Evolutionary conservation across 2,113 vertebrate genomes (phyloP).

Genomic region (Lichenostomus cassidix): DNA sequence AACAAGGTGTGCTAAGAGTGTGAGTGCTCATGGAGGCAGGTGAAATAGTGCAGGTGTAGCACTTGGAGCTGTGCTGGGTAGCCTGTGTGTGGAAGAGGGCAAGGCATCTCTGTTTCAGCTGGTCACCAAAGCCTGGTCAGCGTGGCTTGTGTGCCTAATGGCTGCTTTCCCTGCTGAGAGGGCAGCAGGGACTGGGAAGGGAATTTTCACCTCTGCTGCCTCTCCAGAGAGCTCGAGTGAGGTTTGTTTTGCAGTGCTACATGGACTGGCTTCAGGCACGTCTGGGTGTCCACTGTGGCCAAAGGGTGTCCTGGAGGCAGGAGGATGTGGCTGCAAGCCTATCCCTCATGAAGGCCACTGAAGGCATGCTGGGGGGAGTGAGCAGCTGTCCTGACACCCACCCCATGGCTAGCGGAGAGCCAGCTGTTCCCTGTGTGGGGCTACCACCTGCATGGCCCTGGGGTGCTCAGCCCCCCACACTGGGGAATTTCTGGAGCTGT

Average conservation of each 20-base stretch:
- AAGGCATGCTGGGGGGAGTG: not conserved
- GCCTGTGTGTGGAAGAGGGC: rapidly evolving
- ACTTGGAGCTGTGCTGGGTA: not conserved
- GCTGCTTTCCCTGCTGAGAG: not conserved
- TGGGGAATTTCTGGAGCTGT: not conserved
- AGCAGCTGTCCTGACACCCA: not conserved
- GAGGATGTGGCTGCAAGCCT: not conserved
- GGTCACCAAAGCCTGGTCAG: not conserved
- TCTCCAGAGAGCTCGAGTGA: not conserved
- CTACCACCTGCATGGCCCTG: rapidly evolving
- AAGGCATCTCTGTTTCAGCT: not conserved
- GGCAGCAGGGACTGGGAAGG: not conserved
- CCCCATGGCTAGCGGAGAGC: not conserved
- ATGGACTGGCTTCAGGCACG: not conserved
- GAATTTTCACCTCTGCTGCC: not conserved
- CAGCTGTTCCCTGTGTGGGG: not conserved
- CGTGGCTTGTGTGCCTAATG: rapidly evolving
- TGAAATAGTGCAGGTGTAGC: not conserved
- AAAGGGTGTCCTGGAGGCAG: not conserved
- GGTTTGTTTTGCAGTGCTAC: not conserved
- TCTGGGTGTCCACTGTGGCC: not conserved
- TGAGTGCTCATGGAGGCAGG: rapidly evolving
- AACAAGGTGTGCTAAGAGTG: too few relatives aligned
- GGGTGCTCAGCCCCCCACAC: rapidly evolving
- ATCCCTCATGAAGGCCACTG: not conserved